Conservation (phyloP, 2,113 vertebrate genomes). For the Ceyx margarethae region DNA sequence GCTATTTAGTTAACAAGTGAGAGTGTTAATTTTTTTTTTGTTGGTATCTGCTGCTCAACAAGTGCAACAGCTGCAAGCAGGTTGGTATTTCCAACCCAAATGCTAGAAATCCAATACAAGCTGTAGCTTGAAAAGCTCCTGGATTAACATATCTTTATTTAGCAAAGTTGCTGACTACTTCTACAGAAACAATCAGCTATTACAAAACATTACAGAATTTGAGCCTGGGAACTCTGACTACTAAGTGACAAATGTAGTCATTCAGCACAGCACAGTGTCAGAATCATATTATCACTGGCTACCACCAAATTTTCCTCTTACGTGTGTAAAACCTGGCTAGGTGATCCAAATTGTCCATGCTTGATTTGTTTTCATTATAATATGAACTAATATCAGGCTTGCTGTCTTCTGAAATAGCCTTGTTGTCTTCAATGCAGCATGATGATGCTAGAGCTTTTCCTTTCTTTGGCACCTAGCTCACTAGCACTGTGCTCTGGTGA, state of each 20-base stretch:
- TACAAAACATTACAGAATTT: neutral
- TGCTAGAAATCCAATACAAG: neutral
- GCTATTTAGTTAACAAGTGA: neutral
- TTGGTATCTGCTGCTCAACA: neutral
- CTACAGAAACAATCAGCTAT: constrained; percentile 29
- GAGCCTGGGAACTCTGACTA: neutral
- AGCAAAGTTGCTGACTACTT: constrained; percentile 15
- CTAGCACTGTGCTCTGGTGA: neutral
- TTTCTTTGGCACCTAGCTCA: neutral
- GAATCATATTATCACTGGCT: neutral
- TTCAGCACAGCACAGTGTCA: neutral
- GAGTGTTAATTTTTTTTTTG: neutral
- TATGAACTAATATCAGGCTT: constrained; percentile 31
- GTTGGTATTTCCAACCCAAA: neutral
- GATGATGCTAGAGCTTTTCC: neutral
- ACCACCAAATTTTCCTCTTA: constrained; percentile 45
- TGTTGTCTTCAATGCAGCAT: constrained; percentile 1
- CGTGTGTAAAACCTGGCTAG: neutral
- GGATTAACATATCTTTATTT: neutral
- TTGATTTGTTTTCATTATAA: constrained; percentile 46
- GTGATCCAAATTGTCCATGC: constrained; percentile 50
- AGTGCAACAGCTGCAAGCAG: neutral
- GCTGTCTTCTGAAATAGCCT: constrained; percentile 24
- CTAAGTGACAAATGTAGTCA: neutral
- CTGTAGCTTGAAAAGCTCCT: neutral